Percentiles rank a stretch among this genome's conserved stretches.
phyloP scores from a whole-genome alignment of 2,113 vertebrate species.

The Hylia prasina region DNA sequence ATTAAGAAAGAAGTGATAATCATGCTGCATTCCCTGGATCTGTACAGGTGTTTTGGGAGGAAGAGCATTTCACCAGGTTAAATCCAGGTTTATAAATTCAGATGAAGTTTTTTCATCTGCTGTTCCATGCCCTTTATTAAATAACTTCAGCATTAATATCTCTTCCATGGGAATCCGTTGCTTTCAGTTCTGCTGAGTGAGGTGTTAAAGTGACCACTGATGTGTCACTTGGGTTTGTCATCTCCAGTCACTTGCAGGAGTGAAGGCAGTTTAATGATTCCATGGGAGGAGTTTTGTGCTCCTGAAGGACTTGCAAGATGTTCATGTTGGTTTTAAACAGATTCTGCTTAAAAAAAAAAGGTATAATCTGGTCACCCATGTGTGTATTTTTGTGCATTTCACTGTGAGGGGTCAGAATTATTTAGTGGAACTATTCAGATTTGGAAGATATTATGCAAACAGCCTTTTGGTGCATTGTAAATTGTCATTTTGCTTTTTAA shows the following conservation, averaged over 20 bases:
- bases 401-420: background rate
- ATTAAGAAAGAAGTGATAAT: background rate
- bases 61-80: background rate
- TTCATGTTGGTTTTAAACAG: background rate
- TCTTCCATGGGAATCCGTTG: background rate
- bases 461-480: background rate
- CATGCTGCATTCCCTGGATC: background rate
- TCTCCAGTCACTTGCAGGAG: too few species aligned
- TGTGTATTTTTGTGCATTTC: background rate
- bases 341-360: background rate
- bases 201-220: background rate
- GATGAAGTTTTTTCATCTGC: background rate
- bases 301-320: background rate
- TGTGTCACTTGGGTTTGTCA: too few species aligned
- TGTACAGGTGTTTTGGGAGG: background rate
- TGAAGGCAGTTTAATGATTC: too few species aligned
- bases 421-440: background rate
- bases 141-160: background rate
- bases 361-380: background rate
- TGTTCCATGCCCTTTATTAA: background rate
- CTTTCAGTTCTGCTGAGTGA: background rate
- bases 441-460: background rate
- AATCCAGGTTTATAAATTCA: background rate
- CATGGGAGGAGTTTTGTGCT: too few species aligned
- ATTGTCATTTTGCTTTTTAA: background rate